These are phyloP conservation scores for Phyllostomus discolor DNA, from an alignment of 2,113 vertebrate species.

Conservation along the genomic window DNA sequence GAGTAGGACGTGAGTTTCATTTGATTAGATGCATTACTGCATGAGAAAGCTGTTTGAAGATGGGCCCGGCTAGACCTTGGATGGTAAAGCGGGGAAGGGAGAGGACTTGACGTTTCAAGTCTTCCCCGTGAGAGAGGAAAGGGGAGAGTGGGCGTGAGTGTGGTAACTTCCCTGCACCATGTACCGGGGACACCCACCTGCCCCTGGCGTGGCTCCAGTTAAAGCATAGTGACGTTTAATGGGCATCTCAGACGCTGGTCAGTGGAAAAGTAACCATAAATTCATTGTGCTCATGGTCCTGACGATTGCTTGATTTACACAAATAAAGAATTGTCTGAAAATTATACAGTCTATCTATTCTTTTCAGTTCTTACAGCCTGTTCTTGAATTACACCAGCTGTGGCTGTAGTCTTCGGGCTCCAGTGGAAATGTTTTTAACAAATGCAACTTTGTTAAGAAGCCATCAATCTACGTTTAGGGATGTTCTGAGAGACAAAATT, in stretches of 20 bases:
- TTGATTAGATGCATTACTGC: neutral
- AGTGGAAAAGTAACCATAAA: neutral
- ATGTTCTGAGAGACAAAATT: neutral
- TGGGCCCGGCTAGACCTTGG: neutral
- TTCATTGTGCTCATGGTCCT: neutral
- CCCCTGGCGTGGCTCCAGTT: neutral
- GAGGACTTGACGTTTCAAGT: neutral
- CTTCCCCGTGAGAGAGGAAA: neutral
- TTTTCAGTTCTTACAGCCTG: neutral
- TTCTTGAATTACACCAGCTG: neutral
- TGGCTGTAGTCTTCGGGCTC: neutral
- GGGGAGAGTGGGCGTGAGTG: neutral
- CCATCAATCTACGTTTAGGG: neutral
- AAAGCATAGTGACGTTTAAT: neutral
- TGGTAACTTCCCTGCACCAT: neutral
- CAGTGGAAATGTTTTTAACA: neutral
- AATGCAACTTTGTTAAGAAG: neutral
- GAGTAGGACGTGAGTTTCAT: neutral
- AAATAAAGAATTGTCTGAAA: neutral
- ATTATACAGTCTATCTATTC: neutral
- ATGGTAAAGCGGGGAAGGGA: neutral
- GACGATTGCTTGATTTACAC: neutral
- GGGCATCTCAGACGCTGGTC: neutral
- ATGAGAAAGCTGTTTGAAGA: neutral
- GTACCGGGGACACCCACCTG: neutral